Evolutionary conservation across 1,140 invertebrate species (phyloP), one percentile per base, ranked within the genome.

Genomic region (Zaprionus gabonicus): DNA sequence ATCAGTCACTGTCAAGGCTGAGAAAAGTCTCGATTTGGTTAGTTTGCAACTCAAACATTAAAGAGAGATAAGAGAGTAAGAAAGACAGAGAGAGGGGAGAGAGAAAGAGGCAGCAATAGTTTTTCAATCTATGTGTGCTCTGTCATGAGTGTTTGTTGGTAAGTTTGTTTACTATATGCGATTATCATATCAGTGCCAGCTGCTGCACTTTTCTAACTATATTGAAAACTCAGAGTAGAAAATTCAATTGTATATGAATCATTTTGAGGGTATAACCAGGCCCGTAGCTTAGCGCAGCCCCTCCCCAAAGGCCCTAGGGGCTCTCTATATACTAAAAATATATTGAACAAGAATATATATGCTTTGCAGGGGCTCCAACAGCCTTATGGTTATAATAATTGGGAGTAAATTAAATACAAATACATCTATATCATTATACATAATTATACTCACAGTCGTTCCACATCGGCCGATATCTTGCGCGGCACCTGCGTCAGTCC

Each of bases 371-470:
- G 0, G 7, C 6, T 28, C 23, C 2, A 23, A 2, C 23, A 23
- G 23, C 23, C 2, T 23, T 23, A 23, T 23, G 2, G 23, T 23
- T 23, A 23, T 23, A 23, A 23, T 23, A 2, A 23, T 23, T 23
- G 23, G 23, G 1, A 23, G 0, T 23, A 23, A 44, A 25, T 56
- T 5, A 15, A 58, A 44, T 23, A 31, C 46, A 55, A 17, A 46
- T 46, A 2, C 15, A 9, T 44, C 3, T 1, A 25, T 38, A 17
- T 27, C 15, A 51, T 59, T 41, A 46, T 31, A 41, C 0, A 44
- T 34, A 51, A 27, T 63, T n/a, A 41, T 91, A 97, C 97, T 97
- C 93, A 98, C 97, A 98, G 93, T 95, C 96, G 95, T 93, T 97
- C 96, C 58, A 96, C 95, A 85, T 96, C 95, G 34, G 94, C 90